Base-by-base conservation (phyloP, 2,113 vertebrate species). In the Dicrurus megarhynchus region DNA sequence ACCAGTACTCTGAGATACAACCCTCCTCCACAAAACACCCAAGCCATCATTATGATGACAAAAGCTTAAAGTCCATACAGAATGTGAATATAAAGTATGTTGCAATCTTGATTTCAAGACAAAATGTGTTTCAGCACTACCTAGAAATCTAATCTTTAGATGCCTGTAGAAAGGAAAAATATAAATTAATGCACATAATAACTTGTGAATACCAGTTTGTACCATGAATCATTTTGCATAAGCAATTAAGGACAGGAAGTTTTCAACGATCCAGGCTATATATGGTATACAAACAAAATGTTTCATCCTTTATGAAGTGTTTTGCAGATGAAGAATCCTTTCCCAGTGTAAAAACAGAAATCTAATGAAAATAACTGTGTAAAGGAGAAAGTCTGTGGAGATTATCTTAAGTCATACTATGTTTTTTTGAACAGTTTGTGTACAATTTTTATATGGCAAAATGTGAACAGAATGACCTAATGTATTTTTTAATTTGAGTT, bases 401-500 rank as follows among this genome's bases (percentile, higher is more conserved):
- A 86, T 77, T 59, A 69, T 91, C 60, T 85, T 39, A 84, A 49
- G 46, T 95, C 8, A 5, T 77, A 59, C 28, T 13, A 21, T 68
- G 60, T 14, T 69, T 76, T 84, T 96, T 93, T 90, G 24, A 89
- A 70, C 56, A 60, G 37, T 22, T 84, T 18, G 63, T 59, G 71
- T 93, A 97, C 64, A 49, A 28, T 90, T 97, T 94, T 96, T 97
- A 74, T 87, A 92, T 91, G 87, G 47, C 63, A 96, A 92, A 95
- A 81, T 64, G 55, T 87, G 77, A 92, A 87, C 64, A 94, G 65
- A 95, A 77, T 60, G 90, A 94, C 74, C 90, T 90, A 39, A 49
- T 77, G 13, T 91, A 63, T 85, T 98, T 94, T 97, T 96, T 78
- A 96, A 78, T 95, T 96, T 95, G 63, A 75, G 87, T 95, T 95